These are phyloP conservation scores for Ctena decussata DNA, from an alignment of 2,888 invertebrate genomes.

Conservation along the genomic window DNA sequence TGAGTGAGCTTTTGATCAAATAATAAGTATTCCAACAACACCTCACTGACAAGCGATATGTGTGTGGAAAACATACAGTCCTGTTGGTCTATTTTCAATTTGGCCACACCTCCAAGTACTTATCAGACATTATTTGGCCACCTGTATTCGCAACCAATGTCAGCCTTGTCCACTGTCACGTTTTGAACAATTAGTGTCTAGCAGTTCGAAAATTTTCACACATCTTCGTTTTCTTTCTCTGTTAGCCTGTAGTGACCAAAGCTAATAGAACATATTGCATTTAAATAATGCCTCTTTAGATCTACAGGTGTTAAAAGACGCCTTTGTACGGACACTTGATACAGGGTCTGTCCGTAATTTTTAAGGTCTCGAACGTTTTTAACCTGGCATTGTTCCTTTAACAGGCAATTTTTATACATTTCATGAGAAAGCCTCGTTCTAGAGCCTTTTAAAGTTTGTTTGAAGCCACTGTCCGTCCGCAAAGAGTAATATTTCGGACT, in stretches of 20 bases:
- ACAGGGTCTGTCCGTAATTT: background rate
- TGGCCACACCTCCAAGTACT: background rate
- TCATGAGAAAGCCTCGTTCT: background rate
- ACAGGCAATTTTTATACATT: conserved; percentile 3
- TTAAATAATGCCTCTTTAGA: background rate
- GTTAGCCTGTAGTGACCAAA: background rate
- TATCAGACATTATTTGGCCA: background rate
- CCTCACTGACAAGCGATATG: too few species aligned
- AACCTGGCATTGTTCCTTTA: background rate
- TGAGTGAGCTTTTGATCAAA: too few species aligned
- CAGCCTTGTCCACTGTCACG: too few species aligned
- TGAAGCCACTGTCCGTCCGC: background rate
- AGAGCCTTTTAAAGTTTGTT: background rate
- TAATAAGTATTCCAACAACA: too few species aligned
- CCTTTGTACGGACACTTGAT: background rate
- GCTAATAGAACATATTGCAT: background rate
- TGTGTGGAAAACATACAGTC: background rate
- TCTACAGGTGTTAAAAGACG: background rate
- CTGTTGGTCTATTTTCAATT: background rate
- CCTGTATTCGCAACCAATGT: too few species aligned
- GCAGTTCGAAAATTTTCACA: too few species aligned
- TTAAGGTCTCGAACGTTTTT: background rate
- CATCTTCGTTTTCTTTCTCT: background rate
- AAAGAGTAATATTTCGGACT: conserved; percentile 10
- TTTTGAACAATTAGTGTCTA: too few species aligned